Percentiles rank a stretch among this genome's conserved stretches.
phyloP scores from a whole-genome alignment of 2,888 invertebrate genomes.

The Drosophila bunnanda region DNA sequence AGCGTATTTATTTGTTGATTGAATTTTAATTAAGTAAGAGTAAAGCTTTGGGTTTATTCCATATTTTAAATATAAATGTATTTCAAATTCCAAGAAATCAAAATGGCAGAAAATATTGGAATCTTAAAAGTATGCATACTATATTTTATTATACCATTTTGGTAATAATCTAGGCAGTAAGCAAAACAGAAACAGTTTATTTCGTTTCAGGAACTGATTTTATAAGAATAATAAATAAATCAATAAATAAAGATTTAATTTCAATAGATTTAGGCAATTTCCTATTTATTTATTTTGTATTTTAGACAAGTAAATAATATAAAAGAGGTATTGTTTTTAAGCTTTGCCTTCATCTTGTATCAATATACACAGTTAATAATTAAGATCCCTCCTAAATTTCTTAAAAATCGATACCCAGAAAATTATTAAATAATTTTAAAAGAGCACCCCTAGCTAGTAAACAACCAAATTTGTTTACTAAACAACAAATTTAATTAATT shows the following conservation, averaged over 20 bases:
- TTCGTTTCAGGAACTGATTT: not conserved
- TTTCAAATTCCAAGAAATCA: not conserved
- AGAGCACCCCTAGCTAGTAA: not conserved
- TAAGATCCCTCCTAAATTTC: no score
- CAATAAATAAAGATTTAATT: no score
- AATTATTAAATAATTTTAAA: not conserved
- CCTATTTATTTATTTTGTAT: not conserved
- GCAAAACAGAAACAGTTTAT: not conserved
- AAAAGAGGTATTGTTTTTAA: not conserved
- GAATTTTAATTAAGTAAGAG: constrained; percentile 1
- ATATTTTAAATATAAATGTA: not conserved
- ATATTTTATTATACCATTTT: not conserved
- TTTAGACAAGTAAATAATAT: not conserved
- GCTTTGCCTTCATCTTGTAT: not conserved
- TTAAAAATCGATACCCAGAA: not conserved
- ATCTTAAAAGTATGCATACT: no score
- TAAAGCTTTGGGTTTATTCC: not conserved
- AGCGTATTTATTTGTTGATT: constrained; percentile 21
- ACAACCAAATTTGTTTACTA: constrained; percentile 15
- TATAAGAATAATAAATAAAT: not conserved
- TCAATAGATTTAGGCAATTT: no score
- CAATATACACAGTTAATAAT: no score
- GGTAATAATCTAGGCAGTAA: not conserved
- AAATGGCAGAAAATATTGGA: not conserved
- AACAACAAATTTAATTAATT: constrained; percentile 12